Conservation (phyloP, 2,113 vertebrate genomes). For the Sorex araneus region DNA sequence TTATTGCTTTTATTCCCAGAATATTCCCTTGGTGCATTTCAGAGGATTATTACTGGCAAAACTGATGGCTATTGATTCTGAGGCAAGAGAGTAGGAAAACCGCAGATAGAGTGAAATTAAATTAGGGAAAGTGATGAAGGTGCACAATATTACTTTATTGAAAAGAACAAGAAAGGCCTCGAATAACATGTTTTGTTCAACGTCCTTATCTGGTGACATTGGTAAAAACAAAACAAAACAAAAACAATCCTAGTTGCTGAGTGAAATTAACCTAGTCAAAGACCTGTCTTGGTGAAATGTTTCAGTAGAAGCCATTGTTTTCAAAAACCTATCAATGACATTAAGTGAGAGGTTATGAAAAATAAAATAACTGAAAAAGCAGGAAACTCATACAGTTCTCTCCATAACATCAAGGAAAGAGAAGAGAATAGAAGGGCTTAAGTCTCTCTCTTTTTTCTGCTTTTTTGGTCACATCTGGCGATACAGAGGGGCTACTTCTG, state of each 20-base stretch:
- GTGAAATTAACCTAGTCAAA: neutral
- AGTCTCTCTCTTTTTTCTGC: neutral
- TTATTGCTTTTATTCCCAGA: neutral
- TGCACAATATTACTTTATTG: neutral
- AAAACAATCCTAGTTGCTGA: neutral
- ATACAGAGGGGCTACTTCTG: too few species aligned
- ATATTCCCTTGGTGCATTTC: conserved; percentile 15
- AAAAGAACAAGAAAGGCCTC: neutral
- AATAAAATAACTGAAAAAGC: neutral
- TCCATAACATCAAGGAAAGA: neutral
- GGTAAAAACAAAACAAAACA: neutral
- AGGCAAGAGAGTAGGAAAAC: neutral
- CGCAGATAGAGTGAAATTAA: neutral
- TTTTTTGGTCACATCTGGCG: too few species aligned
- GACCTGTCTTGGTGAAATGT: neutral
- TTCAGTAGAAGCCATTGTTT: neutral
- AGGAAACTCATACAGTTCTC: neutral
- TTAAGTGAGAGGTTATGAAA: neutral
- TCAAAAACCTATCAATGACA: neutral
- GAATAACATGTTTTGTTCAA: neutral
- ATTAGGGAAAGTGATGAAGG: neutral
- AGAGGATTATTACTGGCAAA: neutral
- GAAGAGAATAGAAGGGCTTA: neutral
- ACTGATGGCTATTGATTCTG: neutral
- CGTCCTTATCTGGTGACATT: neutral